Base-by-base conservation (phyloP, 2,888 invertebrate genomes). In the Philhelius pedissequus region DNA sequence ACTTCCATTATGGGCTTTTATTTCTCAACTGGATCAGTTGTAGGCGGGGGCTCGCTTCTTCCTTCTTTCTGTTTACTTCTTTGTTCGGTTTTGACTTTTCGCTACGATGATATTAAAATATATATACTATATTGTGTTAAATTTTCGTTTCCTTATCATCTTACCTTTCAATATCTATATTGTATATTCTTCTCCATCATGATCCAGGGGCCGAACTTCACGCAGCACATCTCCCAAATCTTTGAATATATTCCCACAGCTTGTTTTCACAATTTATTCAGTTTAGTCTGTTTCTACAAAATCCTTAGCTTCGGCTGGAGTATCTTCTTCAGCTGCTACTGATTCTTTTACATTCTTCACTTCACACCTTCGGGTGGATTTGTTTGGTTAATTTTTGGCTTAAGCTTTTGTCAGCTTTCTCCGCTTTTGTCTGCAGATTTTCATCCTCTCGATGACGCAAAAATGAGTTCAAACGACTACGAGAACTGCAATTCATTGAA, bases 241-340 rank as follows among this genome's bases (percentile, higher is more conserved):
- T 89, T 96, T 96, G 89, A 32, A 96, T 96, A 90, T 96, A 96
- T 27, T 95, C 96, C 96, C 96, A 96, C 73, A 95, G 89, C 88
- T 96, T 95, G 87, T 95, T 95, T 87, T 95, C 94, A 78, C 93
- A 32, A 92, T 91, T 40, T 92, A 94, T 27, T 92, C 92, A n/a
- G 91, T 92, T 27, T 90, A 90, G n/a, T 87, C 80, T 35, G 43
- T 62, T n/a, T 40, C 60, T 11, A 35, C 56, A 1, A 4, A n/a
- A 9, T 60, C 60, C 1, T 32, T 95, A 89, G 95, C 94, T 2
- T 94, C 95, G n/a, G n/a, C n/a, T n/a, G n/a, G n/a, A n/a, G n/a
- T n/a, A 94, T 95, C 95, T 79, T 94, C 89, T 88, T 94, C 94
- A 88, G 94, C 94, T 87, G 94, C 95, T 86, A 94, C 94, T 84